These are phyloP conservation scores for Drosophila subquinaria DNA, from an alignment of 2,888 invertebrate genomes.

Conservation along the genomic window DNA sequence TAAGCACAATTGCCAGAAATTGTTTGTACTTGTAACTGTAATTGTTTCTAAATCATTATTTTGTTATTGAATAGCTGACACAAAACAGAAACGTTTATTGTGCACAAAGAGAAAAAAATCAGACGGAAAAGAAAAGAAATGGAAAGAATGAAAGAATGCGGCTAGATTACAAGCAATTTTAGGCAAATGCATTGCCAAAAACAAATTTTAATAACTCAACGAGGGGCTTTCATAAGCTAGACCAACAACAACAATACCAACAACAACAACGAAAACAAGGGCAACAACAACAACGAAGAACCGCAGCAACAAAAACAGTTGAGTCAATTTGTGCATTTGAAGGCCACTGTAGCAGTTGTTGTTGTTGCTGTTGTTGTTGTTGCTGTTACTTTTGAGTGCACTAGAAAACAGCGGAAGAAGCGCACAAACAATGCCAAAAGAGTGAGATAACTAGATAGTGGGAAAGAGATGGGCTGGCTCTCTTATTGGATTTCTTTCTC, in stretches of 20 bases:
- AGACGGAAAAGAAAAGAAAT: conserved; percentile 22
- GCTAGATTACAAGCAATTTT: conserved; percentile 37
- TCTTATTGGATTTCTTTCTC: conserved; percentile 50
- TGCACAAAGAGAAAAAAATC: conserved; percentile 34
- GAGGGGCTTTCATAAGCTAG: conserved; percentile 51
- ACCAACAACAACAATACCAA: conserved; percentile 19
- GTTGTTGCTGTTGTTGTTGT: not conserved
- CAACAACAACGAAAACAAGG: conserved; percentile 16
- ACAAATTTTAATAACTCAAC: conserved; percentile 67
- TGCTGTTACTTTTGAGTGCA: conserved; percentile 54
- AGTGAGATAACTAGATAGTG: not conserved
- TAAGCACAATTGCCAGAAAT: conserved; percentile 6
- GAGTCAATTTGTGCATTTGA: conserved; percentile 72
- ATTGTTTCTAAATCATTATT: conserved; percentile 48
- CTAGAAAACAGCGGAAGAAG: conserved; percentile 54
- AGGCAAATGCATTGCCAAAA: conserved; percentile 57
- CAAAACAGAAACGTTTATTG: conserved; percentile 57
- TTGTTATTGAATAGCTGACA: conserved; percentile 43
- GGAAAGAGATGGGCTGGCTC: conserved; percentile 5
- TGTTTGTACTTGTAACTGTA: conserved; percentile 23
- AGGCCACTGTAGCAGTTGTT: conserved; percentile 46
- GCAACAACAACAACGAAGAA: conserved; percentile 27
- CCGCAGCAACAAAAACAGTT: conserved; percentile 46
- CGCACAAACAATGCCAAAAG: conserved; percentile 33
- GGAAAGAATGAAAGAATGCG: conserved; percentile 21